Percentiles rank a stretch among this genome's conserved stretches.
Evolutionary conservation across 2,888 invertebrate genomes (phyloP).

Genomic region (Drymonia ruficornis): DNA sequence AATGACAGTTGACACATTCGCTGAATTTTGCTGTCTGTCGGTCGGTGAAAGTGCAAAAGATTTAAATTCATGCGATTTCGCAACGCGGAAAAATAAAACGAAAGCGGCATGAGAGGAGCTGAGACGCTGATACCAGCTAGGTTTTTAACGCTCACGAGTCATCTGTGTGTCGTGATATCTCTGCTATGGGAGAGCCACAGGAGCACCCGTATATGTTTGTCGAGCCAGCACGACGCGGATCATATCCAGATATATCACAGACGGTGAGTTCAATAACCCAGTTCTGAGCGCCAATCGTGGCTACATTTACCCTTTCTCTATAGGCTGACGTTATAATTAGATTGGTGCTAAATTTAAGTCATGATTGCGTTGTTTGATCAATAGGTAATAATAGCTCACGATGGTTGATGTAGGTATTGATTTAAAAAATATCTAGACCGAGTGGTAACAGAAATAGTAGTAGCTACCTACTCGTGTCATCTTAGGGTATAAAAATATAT

Average conservation of each 20-base stretch:
- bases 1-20: too few species aligned
- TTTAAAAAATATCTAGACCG: too few species aligned
- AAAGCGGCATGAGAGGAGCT: conserved; percentile 73
- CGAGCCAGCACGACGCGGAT: conserved; percentile 72
- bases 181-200: conserved; percentile 87
- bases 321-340: not conserved
- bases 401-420: too few species aligned
- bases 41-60: not conserved
- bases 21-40: too few species aligned
- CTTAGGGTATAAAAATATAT: too few species aligned
- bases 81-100: conserved; percentile 7
- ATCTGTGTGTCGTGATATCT: conserved; percentile 87
- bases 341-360: conserved; percentile 12
- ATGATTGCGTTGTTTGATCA: not conserved
- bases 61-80: not conserved
- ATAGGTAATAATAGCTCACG: not conserved
- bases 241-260: conserved; percentile 84
- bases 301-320: not conserved
- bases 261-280: conserved; percentile 69
- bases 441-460: too few species aligned
- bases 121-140: conserved; percentile 86
- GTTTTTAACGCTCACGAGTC: conserved; percentile 88
- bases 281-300: not conserved
- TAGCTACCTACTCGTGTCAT: too few species aligned
- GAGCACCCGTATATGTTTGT: conserved; percentile 83